Evolutionary conservation across 1,140 invertebrate genomes (phyloP), one percentile per base, ranked within the genome.

Genomic region (Drosophila nigromelanica): DNA sequence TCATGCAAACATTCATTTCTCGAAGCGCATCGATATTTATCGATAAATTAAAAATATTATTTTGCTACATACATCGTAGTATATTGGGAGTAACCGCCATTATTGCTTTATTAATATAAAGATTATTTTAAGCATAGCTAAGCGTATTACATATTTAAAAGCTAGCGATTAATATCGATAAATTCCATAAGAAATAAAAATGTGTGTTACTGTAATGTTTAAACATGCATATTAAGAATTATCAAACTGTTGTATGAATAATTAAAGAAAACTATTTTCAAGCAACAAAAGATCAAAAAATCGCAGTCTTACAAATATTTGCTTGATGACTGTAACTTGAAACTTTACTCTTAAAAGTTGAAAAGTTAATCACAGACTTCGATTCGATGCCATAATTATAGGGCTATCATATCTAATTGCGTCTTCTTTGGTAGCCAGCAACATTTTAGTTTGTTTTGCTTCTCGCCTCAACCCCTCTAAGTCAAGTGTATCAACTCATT

Each of bases 391-490:
- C 5, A 15, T 67, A 59, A 59, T 67, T 67, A 59, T 27, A 14
- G 3, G 62, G 51, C 40, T 47, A 66, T 66, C 62, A 39, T 66
- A 30, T 47, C 33, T 24, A 47, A 47, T 35, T 27, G 30, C 11
- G 6, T 10, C 5, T 55, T 15, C 40, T 12, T 43, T 5, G 33
- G 30, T 4, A 7, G 4, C 24, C 39, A 43, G n/a, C 5, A 21
- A 12, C 27, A 27, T 27, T 27, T 27, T 5, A 27, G 27, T 27
- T 18, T 18, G 18, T 18, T 18, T 18, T 27, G 27, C 27, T 27
- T 27, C 27, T 7, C 33, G 14, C 14, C 4, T 7, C 10, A 4
- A 0, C 18, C 1, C 5, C 11, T n/a, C 8, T 24, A 3, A 24
- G 48, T 7, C n/a, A 4, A 18, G 30, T 50, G 15, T 58, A 50